Evolutionary conservation across 2,797 vertebrate species (phyloP).

Genomic region (Hephaestus fuliginosus): DNA sequence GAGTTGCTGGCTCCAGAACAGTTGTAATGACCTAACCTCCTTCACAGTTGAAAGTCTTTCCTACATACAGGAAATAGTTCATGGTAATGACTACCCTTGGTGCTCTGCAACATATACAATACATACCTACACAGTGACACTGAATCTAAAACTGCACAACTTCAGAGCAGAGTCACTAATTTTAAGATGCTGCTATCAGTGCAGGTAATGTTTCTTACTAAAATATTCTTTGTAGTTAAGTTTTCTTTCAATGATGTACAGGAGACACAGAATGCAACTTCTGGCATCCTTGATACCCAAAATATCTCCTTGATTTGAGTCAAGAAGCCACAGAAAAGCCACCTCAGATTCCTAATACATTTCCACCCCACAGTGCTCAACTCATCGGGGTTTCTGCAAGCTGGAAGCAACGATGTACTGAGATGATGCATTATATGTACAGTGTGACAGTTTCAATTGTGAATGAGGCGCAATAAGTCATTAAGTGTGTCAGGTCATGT

Average conservation of each 20-base stretch:
- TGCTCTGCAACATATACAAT: not conserved
- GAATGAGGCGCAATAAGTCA: conserved; percentile 31
- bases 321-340: not conserved
- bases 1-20: not conserved
- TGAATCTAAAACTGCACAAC: not conserved
- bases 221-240: not conserved
- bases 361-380: not conserved
- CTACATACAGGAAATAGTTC: not conserved
- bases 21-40: not conserved
- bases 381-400: not conserved
- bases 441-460: conserved; percentile 5
- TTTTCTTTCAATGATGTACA: not conserved
- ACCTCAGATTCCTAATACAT: not conserved
- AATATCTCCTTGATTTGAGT: not conserved
- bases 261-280: not conserved
- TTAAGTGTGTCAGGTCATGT: conserved; percentile 42
- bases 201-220: not conserved
- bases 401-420: not conserved
- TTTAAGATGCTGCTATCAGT: not conserved
- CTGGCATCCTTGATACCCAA: not conserved
- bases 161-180: not conserved
- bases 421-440: not conserved
- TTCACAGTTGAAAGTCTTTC: not conserved
- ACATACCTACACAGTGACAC: not conserved
- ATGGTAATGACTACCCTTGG: not conserved